These are phyloP conservation scores for Sebastes hubbsi DNA, from an alignment of 2,797 vertebrate genomes.

Conservation along the genomic window DNA sequence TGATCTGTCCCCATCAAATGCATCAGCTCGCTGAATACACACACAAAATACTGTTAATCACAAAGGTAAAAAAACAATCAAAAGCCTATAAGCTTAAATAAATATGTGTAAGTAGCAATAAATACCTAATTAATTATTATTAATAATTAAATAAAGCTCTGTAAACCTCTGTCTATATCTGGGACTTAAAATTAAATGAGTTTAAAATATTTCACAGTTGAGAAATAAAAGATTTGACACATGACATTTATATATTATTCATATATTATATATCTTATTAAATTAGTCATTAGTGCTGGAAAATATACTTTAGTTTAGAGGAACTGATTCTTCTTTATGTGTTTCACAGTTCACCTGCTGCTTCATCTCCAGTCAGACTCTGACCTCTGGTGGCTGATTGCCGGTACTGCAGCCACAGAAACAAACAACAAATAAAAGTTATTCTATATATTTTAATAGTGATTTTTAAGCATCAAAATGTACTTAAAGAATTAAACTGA, in stretches of 20 bases:
- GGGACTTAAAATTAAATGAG: not conserved
- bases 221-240: not conserved
- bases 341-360: not conserved
- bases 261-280: not conserved
- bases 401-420: not conserved
- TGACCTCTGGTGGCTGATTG: conserved; percentile 15
- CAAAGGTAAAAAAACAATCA: no score
- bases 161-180: not conserved
- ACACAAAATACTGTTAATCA: no score
- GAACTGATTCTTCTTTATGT: not conserved
- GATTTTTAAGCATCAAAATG: not conserved
- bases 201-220: not conserved
- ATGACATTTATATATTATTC: not conserved
- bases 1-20: no score
- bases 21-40: no score
- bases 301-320: not conserved
- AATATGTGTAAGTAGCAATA: no score
- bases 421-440: not conserved
- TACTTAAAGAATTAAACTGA: no score
- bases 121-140: not conserved
- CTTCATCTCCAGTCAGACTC: not conserved
- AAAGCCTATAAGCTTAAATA: no score
- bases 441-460: not conserved
- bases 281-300: not conserved
- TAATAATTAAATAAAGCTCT: not conserved